Percentiles rank a stretch among this genome's conserved stretches.
These are phyloP conservation scores for Cebidichthys violaceus DNA, from an alignment of 2,113 vertebrate species.

Conservation along the genomic window DNA sequence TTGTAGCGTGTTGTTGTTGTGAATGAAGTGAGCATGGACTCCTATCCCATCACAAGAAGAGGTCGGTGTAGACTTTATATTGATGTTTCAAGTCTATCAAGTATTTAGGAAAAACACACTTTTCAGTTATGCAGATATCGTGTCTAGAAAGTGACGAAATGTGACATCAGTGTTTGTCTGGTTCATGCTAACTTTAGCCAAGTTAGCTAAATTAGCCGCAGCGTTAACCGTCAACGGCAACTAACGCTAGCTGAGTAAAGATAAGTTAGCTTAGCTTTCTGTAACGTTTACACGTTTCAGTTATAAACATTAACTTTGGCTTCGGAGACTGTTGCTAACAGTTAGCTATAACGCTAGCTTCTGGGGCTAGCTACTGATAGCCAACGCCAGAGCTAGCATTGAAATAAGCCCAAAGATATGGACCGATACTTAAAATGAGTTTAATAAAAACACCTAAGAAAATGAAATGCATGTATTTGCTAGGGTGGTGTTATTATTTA, in stretches of 20 bases:
- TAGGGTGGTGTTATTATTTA: background rate
- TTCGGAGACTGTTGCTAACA: background rate
- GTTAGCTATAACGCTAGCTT: background rate
- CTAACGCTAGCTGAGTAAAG: background rate
- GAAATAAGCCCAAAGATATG: background rate
- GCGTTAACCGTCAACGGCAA: background rate
- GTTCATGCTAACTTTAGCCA: conserved; percentile 30
- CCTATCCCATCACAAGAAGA: conserved; percentile 2
- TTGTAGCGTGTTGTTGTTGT: conserved; percentile 74
- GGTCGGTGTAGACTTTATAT: conserved; percentile 32
- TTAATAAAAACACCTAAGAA: too few relatives aligned
- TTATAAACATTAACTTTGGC: accelerated
- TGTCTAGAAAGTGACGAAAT: background rate
- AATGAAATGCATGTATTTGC: background rate
- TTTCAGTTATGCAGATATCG: too few relatives aligned
- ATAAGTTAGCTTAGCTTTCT: background rate
- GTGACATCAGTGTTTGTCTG: too few relatives aligned
- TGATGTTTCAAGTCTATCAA: accelerated
- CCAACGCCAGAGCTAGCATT: conserved; percentile 1
- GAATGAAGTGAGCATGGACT: conserved; percentile 62
- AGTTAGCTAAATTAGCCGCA: conserved; percentile 14
- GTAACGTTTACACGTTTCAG: background rate
- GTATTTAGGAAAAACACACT: background rate
- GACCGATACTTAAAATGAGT: background rate
- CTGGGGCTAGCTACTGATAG: background rate